phyloP scores from a whole-genome alignment of 1,140 invertebrate genomes.

The Magallana angulata region DNA sequence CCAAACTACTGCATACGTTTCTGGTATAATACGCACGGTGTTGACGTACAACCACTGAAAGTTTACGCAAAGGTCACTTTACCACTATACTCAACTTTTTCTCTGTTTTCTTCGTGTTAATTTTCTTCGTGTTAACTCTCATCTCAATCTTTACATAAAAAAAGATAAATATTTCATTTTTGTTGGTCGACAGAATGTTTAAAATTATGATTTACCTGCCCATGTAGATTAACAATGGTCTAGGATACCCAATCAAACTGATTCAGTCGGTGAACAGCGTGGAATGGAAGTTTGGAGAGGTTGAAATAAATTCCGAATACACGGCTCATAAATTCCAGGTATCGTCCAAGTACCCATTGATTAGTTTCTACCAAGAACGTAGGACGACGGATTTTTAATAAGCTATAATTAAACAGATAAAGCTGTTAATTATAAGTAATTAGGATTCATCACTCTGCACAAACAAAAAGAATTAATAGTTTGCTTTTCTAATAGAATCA shows the following conservation, averaged over 20 bases:
- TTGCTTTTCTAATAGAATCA: too few species aligned
- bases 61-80: constrained; percentile 64
- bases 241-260: constrained; percentile 62
- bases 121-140: too few species aligned
- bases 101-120: too few species aligned
- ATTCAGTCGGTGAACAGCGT: constrained; percentile 37
- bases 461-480: too few species aligned
- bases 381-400: too few species aligned
- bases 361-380: not conserved
- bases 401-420: too few species aligned
- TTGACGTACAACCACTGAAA: constrained; percentile 53
- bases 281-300: constrained; percentile 64
- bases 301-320: constrained; percentile 65
- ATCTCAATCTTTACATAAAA: not conserved
- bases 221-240: constrained; percentile 40
- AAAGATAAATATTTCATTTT: not conserved
- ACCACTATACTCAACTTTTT: not conserved
- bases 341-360: not conserved
- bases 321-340: constrained; percentile 61
- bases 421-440: too few species aligned
- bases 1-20: constrained; percentile 63
- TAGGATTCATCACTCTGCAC: too few species aligned
- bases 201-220: not conserved
- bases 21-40: constrained; percentile 68
- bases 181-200: too few species aligned